A percentile compares a stretch with the other conserved stretches of the same genome.
phyloP scores from a whole-genome alignment of 1,140 invertebrate species.

The Bombus cullumanus region DNA sequence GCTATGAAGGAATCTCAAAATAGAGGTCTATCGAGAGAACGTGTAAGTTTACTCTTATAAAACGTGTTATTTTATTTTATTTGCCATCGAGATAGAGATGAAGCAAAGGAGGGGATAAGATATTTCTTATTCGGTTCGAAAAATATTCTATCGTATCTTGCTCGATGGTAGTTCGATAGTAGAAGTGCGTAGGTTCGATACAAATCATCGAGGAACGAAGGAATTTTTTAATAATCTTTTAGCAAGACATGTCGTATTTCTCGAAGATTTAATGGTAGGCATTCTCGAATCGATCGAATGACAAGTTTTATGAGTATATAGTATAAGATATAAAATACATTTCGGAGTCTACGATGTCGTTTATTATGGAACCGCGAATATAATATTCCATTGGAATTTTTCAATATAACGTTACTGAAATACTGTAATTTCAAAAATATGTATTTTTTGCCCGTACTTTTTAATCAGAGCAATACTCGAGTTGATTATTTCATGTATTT shows the following conservation, averaged over 20 bases:
- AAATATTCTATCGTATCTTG: too few species aligned
- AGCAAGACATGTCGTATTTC: background rate
- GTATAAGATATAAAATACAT: background rate
- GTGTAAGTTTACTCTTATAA: background rate
- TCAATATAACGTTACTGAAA: background rate
- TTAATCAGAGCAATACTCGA: too few species aligned
- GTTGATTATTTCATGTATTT: background rate
- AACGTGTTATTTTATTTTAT: too few species aligned
- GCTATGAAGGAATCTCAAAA: background rate
- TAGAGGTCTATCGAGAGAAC: background rate
- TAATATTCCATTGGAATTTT: background rate
- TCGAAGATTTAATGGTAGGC: constrained; percentile 29
- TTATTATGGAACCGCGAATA: background rate
- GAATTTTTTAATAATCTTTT: constrained; percentile 39
- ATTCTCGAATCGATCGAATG: constrained; percentile 34
- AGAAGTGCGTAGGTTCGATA: too few species aligned
- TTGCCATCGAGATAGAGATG: too few species aligned
- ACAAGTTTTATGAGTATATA: constrained; percentile 28
- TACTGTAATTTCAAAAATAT: background rate
- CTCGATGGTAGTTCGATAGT: too few species aligned
- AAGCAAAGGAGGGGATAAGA: too few species aligned
- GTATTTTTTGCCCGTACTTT: too few species aligned
- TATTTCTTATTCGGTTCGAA: too few species aligned
- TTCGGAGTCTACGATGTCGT: background rate
- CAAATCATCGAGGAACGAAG: background rate